A percentile compares a stretch with the other conserved stretches of the same genome.
These are phyloP conservation scores for Hippopotamyrus pictus DNA, from an alignment of 2,797 vertebrate species.

Conservation along the genomic window DNA sequence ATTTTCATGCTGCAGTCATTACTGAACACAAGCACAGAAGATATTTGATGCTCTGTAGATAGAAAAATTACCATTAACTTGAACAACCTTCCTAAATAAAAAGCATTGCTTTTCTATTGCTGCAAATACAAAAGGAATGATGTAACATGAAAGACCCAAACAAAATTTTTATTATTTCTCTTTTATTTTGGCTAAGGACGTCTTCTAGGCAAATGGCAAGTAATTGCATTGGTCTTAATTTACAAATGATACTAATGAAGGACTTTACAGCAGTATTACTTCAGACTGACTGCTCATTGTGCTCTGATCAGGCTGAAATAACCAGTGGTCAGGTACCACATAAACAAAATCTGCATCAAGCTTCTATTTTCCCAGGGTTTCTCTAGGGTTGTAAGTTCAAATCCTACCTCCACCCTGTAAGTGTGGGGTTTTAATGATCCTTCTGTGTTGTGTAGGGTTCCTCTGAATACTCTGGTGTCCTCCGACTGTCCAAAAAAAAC, in stretches of 20 bases:
- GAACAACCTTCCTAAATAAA: background rate
- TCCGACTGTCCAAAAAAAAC: background rate
- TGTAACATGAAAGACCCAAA: background rate
- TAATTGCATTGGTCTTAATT: background rate
- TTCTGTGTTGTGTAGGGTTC: background rate
- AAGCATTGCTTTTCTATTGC: background rate
- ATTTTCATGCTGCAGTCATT: background rate
- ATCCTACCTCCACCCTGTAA: background rate
- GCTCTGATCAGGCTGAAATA: background rate
- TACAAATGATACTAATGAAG: background rate
- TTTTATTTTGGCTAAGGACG: background rate
- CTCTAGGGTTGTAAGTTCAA: background rate
- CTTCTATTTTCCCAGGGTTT: background rate
- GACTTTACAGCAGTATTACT: background rate
- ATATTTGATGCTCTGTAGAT: background rate
- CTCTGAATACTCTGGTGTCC: background rate
- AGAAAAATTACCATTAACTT: background rate
- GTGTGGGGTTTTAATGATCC: background rate
- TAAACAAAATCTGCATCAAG: background rate
- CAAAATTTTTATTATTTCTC: background rate
- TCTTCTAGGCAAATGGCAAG: background rate
- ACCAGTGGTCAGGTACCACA: background rate
- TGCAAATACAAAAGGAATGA: slow-evolving; percentile 6
- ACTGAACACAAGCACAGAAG: background rate
- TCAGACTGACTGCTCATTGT: background rate